Conservation (phyloP, 92 coral and sea anemone genomes). For the Phenganax marumi region DNA sequence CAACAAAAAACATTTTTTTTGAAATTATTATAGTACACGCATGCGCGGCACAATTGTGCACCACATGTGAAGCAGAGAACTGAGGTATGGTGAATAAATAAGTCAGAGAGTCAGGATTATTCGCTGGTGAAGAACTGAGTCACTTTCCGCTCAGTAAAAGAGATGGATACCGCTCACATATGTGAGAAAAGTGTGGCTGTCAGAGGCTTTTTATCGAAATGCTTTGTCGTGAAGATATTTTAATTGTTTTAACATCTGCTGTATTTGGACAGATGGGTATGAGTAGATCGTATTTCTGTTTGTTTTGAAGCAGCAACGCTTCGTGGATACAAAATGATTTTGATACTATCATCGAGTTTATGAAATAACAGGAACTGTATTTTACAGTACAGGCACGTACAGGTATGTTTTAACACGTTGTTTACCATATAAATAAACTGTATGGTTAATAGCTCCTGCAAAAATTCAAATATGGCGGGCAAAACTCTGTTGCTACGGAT, state of each 20-base stretch:
- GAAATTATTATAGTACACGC: no score
- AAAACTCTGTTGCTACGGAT: neutral
- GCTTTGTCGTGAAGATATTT: neutral
- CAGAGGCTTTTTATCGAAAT: constrained; percentile 13
- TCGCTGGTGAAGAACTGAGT: constrained; percentile 15
- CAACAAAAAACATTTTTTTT: no score
- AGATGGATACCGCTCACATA: constrained; percentile 17
- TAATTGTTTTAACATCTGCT: neutral
- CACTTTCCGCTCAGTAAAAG: neutral
- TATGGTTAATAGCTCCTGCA: neutral
- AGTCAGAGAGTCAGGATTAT: neutral
- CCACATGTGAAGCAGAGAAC: neutral
- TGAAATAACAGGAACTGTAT: neutral
- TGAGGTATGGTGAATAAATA: neutral
- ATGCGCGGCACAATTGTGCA: neutral
- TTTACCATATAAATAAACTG: neutral
- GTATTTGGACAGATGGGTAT: neutral
- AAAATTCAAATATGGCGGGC: constrained; percentile 16
- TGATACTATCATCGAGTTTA: neutral
- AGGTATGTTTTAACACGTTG: neutral
- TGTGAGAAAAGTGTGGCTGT: constrained; percentile 18
- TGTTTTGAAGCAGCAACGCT: neutral
- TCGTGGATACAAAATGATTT: neutral
- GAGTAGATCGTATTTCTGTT: neutral
- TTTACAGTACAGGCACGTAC: neutral